Base-by-base conservation (phyloP, 2,888 invertebrate genomes). In the Megastigmus dorsalis region DNA sequence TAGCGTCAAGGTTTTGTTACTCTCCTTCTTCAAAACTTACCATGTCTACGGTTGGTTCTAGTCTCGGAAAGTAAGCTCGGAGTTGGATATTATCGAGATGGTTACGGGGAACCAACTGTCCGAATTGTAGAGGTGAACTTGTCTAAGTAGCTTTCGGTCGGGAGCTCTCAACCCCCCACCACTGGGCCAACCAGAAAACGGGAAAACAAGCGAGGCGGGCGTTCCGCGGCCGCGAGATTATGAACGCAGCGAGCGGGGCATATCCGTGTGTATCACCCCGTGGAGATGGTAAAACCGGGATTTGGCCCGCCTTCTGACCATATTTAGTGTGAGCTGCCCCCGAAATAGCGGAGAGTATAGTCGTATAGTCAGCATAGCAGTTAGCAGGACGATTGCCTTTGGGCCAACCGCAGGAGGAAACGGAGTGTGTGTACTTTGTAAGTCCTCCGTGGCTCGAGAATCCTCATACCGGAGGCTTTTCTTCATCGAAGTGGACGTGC, bases 41-140 rank as follows among this genome's bases (percentile, higher is more conserved):
- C 77, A 78, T 75, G 4, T 67, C 13, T 57, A 70, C 30, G 66
- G 43, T 65, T 67, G 59, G 43, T 48, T 62, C 50, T 65, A n/a
- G n/a, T 20, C 18, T 59, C 23, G 63, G 62, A 84, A 86, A 63
- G 71, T 68, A 71, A 60, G 28, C 15, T 33, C 36, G 7, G 82
- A 77, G 70, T 36, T 68, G 67, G 67, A 74, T 63, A 74, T 65
- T 77, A 18, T 73, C 87, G 85, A 88, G 87, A 85, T 87, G 88
- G 85, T 85, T 80, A 86, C 85, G 79, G 83, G 79, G 84, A 87
- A 87, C 87, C 87, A 87, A 87, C 88, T 88, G 87, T 84, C 84
- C 82, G 80, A 84, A 78, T 80, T 75, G 83, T 84, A 84, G 85
- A 84, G 80, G 82, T 84, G 85, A 85, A 87, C 85, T 87, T 86